Conservation (phyloP, 2,113 vertebrate species). For the Lamprologus sp. region DNA sequence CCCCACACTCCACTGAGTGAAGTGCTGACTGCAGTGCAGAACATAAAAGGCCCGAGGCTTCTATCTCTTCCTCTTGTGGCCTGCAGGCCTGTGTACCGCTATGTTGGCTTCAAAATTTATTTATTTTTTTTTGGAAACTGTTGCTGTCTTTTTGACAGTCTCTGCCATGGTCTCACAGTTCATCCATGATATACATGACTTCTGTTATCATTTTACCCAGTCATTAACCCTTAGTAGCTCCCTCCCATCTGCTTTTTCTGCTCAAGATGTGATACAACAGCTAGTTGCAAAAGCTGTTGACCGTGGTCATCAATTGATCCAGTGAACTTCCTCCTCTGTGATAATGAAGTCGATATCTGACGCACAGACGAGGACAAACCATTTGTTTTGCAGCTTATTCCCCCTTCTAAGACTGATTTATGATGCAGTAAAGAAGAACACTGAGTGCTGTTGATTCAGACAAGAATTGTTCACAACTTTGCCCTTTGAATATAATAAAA, state of each 20-base stretch:
- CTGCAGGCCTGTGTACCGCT: conserved; percentile 35
- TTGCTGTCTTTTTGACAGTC: conserved; percentile 30
- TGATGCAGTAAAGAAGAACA: background rate
- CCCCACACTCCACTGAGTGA: conserved; percentile 57
- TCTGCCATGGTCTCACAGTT: background rate
- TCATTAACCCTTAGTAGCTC: conserved; percentile 15
- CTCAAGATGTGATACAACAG: background rate
- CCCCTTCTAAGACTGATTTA: background rate
- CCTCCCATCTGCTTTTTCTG: conserved; percentile 8
- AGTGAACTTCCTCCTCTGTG: conserved; percentile 26
- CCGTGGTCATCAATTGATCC: conserved; percentile 44
- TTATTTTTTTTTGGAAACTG: background rate
- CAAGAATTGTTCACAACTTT: background rate
- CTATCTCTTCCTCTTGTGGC: conserved; percentile 51
- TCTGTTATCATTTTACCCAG: conserved; percentile 17
- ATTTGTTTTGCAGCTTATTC: background rate
- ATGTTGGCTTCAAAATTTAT: conserved; percentile 5
- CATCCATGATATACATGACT: background rate
- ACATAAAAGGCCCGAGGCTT: conserved; percentile 59
- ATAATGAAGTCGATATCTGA: conserved; percentile 46
- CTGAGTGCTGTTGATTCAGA: background rate
- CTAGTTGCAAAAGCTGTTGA: conserved; percentile 25
- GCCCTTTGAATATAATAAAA: background rate
- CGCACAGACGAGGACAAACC: background rate
- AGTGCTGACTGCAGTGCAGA: conserved; percentile 63